phyloP scores from a whole-genome alignment of 2,797 vertebrate genomes.

The Sebastiscus tertius region DNA sequence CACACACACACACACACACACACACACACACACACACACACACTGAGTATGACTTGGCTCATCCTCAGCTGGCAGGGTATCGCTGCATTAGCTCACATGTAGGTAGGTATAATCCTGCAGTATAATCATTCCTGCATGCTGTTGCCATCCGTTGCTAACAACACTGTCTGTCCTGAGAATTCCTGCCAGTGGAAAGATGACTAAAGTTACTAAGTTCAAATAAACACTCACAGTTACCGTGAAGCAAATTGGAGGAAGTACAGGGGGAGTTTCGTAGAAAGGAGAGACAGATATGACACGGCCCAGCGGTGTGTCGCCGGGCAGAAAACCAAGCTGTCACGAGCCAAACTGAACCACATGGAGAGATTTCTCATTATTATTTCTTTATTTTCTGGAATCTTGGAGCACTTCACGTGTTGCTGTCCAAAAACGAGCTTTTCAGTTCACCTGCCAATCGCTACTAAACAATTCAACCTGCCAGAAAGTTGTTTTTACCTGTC shows the following conservation, averaged over 20 bases:
- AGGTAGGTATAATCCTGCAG: not conserved
- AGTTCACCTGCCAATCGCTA: not conserved
- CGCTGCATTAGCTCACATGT: conserved; percentile 26
- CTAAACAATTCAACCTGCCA: not conserved
- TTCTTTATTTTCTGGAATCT: not conserved
- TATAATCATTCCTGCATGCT: conserved; percentile 27
- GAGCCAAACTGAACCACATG: not conserved
- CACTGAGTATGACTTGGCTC: not conserved
- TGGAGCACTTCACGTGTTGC: not conserved
- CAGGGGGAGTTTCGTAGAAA: conserved; percentile 3
- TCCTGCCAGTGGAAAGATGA: conserved; percentile 32
- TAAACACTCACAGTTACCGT: conserved; percentile 33
- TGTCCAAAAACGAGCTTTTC: not conserved
- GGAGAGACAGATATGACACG: conserved; percentile 2
- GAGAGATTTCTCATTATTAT: not conserved
- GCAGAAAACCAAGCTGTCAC: conserved; percentile 21
- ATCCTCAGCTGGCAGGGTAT: conserved; percentile 17
- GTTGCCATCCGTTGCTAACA: conserved; percentile 58
- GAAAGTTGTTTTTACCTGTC: not conserved
- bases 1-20: not conserved
- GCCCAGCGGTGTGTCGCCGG: not conserved
- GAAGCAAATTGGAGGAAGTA: conserved; percentile 7
- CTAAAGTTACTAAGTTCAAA: not conserved
- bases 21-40: not conserved
- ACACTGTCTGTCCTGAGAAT: conserved; percentile 20